Percentiles rank a stretch among this genome's conserved stretches.
These are phyloP conservation scores for Mactra quadrangularis DNA, from an alignment of 1,140 invertebrate genomes.

Conservation along the genomic window DNA sequence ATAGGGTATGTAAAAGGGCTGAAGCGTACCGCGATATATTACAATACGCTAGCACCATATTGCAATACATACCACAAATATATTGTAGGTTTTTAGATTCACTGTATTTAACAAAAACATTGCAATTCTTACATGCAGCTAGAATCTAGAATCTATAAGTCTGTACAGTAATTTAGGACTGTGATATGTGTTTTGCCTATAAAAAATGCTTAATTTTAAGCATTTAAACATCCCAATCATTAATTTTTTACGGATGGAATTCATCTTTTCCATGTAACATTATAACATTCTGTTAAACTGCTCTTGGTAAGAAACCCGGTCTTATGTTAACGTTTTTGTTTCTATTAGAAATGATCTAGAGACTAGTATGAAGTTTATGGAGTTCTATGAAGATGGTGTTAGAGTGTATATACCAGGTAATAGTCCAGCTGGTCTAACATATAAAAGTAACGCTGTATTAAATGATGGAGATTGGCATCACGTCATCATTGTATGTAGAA, in stretches of 20 bases:
- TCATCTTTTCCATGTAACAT: too few relatives aligned
- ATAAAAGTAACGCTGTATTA: slow-evolving; percentile 6
- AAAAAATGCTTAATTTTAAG: background rate
- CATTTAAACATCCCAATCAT: background rate
- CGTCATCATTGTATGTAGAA: slow-evolving; percentile 64
- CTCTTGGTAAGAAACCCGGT: background rate
- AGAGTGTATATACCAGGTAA: slow-evolving; percentile 34
- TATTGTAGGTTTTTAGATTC: too few relatives aligned
- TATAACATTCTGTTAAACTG: background rate
- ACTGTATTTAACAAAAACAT: too few relatives aligned
- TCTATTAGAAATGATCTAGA: slow-evolving; percentile 36
- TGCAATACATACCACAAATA: too few relatives aligned
- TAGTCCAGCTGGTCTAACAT: background rate
- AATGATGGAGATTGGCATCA: slow-evolving; percentile 75
- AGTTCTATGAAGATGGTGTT: slow-evolving; percentile 65
- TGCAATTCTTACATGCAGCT: too few relatives aligned
- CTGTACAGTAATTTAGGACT: too few relatives aligned
- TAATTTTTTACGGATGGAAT: too few relatives aligned
- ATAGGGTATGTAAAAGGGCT: slow-evolving; percentile 53
- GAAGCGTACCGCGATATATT: too few relatives aligned
- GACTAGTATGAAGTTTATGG: slow-evolving; percentile 45
- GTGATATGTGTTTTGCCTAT: too few relatives aligned
- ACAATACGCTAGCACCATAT: too few relatives aligned
- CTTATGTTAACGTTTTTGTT: too few relatives aligned
- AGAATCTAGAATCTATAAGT: too few relatives aligned